A percentile compares a stretch with the other conserved stretches of the same genome.
These are phyloP conservation scores for Turnix velox DNA, from an alignment of 2,113 vertebrate species.

Conservation along the genomic window DNA sequence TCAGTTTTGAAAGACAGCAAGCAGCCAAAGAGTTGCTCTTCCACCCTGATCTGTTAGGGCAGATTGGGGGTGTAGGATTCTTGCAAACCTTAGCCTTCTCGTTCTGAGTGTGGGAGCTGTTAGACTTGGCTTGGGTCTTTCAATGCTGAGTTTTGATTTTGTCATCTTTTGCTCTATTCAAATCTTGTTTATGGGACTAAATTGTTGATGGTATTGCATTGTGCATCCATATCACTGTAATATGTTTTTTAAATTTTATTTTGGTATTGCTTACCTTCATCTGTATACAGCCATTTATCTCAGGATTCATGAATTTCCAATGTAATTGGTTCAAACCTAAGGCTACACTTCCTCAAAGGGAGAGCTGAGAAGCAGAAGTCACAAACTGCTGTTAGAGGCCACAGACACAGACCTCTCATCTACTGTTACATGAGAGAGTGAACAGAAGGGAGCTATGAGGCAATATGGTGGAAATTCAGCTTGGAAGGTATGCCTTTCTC, in stretches of 20 bases:
- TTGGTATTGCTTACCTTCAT: not conserved
- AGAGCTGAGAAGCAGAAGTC: not conserved
- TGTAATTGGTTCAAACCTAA: constrained; percentile 16
- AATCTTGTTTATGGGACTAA: not conserved
- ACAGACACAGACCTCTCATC: not conserved
- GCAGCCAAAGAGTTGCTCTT: not conserved
- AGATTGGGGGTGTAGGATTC: not conserved
- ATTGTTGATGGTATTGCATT: not conserved
- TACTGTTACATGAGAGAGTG: not conserved
- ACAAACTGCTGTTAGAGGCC: not conserved
- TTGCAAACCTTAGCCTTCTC: not conserved
- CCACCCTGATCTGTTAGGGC: not conserved
- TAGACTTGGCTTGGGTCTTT: not conserved
- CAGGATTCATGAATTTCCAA: constrained; percentile 11
- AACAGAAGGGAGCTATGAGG: not conserved
- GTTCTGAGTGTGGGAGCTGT: not conserved
- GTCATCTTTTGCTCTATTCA: not conserved
- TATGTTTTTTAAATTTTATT: constrained; percentile 13
- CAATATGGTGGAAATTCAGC: not conserved
- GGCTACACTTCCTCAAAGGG: not conserved
- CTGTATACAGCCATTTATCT: not conserved
- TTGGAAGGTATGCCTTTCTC: not conserved
- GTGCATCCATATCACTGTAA: not conserved
- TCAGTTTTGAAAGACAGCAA: not conserved
- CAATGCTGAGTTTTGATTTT: not conserved